Evolutionary conservation across 2,113 vertebrate species (phyloP).

Genomic region (Pangasianodon gigas): DNA sequence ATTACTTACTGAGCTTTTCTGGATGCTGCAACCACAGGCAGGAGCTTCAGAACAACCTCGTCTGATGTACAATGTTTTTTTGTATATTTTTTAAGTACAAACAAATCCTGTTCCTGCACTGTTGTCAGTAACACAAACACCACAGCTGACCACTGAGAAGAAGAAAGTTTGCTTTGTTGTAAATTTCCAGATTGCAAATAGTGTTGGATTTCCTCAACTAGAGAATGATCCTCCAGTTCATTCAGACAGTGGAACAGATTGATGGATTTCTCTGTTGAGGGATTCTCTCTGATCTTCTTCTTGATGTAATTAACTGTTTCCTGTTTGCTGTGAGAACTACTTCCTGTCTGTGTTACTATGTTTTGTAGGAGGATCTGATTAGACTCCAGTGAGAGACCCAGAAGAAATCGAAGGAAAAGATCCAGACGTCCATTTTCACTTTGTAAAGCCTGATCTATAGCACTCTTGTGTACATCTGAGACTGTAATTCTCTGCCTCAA

Average conservation of each 20-base stretch:
- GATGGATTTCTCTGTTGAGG: conserved; percentile 4
- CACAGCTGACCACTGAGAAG: background rate
- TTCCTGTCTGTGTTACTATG: background rate
- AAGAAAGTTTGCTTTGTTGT: background rate
- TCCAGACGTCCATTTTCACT: background rate
- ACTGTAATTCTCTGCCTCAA: background rate
- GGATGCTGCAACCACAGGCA: background rate
- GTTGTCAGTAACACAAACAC: conserved; percentile 4
- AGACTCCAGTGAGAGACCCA: conserved; percentile 8
- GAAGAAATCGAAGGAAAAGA: background rate
- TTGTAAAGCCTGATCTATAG: background rate
- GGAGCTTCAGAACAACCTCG: background rate
- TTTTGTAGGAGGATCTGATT: conserved; percentile 14
- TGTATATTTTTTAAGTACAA: background rate
- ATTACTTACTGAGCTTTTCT: background rate
- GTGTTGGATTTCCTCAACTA: background rate
- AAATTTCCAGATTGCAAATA: too few relatives aligned
- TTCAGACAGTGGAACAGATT: background rate
- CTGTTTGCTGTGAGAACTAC: background rate
- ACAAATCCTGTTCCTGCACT: background rate
- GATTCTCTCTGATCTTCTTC: background rate
- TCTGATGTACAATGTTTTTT: background rate
- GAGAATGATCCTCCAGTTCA: conserved; percentile 1
- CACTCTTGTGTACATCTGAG: background rate
- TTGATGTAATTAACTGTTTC: conserved; percentile 7